Evolutionary conservation across 2,797 vertebrate genomes (phyloP).

Genomic region (Cossypha niveicapilla): DNA sequence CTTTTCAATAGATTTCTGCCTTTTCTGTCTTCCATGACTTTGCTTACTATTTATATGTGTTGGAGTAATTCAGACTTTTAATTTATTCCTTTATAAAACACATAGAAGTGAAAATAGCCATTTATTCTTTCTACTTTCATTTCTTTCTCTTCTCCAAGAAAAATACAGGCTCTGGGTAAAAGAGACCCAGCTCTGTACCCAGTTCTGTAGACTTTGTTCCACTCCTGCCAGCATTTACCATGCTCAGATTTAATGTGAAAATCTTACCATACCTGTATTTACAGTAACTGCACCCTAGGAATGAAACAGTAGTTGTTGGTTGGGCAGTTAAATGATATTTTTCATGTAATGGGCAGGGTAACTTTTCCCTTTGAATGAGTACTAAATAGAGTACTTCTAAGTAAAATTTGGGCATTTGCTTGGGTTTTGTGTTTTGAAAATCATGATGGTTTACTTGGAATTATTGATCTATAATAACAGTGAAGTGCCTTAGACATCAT

Average conservation of each 20-base stretch:
- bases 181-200: not conserved
- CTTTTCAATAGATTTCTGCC: not conserved
- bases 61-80: not conserved
- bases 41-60: not conserved
- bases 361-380: not conserved
- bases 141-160: constrained; percentile 40
- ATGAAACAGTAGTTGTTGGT: not conserved
- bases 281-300: not conserved
- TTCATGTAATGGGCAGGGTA: not conserved
- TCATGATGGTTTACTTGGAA: not conserved
- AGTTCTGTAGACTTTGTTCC: not conserved
- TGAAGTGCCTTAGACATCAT: not conserved
- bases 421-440: not conserved
- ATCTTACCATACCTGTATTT: not conserved
- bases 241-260: not conserved
- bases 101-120: not conserved
- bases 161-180: constrained; percentile 18
- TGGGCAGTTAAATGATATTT: not conserved
- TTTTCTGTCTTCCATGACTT: not conserved
- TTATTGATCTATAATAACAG: not conserved
- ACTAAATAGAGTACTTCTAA: not conserved
- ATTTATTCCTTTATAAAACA: constrained; percentile 48
- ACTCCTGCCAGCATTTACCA: not conserved
- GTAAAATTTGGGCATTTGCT: not conserved
- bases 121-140: constrained; percentile 25